Conservation (phyloP, 2,113 vertebrate genomes). For the Carassius auratus region DNA sequence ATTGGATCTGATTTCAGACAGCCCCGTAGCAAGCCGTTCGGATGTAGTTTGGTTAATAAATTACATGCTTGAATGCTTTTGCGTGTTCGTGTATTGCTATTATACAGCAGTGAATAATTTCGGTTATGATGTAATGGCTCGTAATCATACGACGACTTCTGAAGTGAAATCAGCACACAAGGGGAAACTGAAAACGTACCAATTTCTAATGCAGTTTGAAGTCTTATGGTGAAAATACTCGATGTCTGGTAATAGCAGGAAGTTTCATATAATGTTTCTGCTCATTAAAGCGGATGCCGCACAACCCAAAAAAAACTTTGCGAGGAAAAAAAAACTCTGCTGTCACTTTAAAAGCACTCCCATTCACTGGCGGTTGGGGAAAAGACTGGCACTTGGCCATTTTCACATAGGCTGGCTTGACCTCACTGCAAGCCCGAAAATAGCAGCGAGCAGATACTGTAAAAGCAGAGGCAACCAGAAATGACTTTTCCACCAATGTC, state of each 20-base stretch:
- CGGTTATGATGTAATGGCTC: constrained; percentile 6
- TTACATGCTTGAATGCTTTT: neutral
- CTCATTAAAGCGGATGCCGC: constrained; percentile 38
- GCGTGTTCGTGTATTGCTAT: neutral
- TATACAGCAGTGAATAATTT: constrained; percentile 11
- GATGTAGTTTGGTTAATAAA: constrained; percentile 27
- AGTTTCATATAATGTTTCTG: constrained; percentile 53
- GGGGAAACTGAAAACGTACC: neutral
- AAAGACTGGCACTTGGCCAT: constrained; percentile 72
- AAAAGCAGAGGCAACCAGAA: constrained; percentile 66
- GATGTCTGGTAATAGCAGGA: constrained; percentile 44
- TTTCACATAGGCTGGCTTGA: constrained; percentile 73
- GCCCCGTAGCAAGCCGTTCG: neutral
- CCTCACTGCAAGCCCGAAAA: constrained; percentile 72
- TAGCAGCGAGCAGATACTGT: constrained; percentile 70
- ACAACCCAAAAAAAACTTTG: constrained; percentile 32
- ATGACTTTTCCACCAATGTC: constrained; percentile 89
- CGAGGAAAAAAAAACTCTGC: constrained; percentile 48
- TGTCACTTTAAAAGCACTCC: constrained; percentile 68
- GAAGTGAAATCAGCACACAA: constrained; percentile 18
- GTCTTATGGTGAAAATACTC: constrained; percentile 40
- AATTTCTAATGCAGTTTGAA: constrained; percentile 19
- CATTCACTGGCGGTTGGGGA: constrained; percentile 64
- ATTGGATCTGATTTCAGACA: constrained; percentile 68
- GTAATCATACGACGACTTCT: constrained; percentile 19